phyloP scores from a whole-genome alignment of 2,888 invertebrate genomes.

The Hedychridium roseum region DNA sequence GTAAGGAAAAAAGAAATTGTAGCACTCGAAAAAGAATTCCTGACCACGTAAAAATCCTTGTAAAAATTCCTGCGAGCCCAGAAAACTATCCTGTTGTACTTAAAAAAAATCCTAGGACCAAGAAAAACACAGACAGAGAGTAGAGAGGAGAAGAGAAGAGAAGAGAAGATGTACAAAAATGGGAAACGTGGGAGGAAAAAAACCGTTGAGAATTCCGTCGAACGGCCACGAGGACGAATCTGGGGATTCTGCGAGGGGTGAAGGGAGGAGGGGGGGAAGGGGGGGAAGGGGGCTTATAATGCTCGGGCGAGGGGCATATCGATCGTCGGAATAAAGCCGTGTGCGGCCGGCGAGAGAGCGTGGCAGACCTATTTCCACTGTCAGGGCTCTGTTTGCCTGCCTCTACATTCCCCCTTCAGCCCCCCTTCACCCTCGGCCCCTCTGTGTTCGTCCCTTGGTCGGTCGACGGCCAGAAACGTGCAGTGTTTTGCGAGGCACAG shows the following conservation, averaged over 20 bases:
- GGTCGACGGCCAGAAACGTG: too few relatives aligned
- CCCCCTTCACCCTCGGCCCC: conserved; percentile 39
- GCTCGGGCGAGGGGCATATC: conserved; percentile 48
- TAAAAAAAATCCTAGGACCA: too few relatives aligned
- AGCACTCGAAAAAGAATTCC: too few relatives aligned
- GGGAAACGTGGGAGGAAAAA: neutral
- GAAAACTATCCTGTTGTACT: too few relatives aligned
- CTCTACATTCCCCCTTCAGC: conserved; percentile 37
- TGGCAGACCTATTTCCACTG: conserved; percentile 56
- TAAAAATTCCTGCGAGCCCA: too few relatives aligned
- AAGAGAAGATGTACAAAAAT: neutral
- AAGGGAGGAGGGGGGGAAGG: conserved; percentile 5
- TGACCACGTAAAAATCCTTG: too few relatives aligned
- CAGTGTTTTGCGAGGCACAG: conserved; percentile 54
- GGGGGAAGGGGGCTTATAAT: conserved; percentile 26
- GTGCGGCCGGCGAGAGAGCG: conserved; percentile 31
- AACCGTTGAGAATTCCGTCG: conserved; percentile 12
- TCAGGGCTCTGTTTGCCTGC: conserved; percentile 53
- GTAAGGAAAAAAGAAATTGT: too few relatives aligned
- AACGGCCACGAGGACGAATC: conserved; percentile 8
- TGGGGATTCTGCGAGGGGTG: neutral
- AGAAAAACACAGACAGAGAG: too few relatives aligned
- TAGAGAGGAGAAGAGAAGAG: too few relatives aligned
- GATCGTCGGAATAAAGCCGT: conserved; percentile 52
- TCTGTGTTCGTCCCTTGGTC: too few relatives aligned